phyloP scores from a whole-genome alignment of 2,888 invertebrate species.

The Erpobdella octoculata region DNA sequence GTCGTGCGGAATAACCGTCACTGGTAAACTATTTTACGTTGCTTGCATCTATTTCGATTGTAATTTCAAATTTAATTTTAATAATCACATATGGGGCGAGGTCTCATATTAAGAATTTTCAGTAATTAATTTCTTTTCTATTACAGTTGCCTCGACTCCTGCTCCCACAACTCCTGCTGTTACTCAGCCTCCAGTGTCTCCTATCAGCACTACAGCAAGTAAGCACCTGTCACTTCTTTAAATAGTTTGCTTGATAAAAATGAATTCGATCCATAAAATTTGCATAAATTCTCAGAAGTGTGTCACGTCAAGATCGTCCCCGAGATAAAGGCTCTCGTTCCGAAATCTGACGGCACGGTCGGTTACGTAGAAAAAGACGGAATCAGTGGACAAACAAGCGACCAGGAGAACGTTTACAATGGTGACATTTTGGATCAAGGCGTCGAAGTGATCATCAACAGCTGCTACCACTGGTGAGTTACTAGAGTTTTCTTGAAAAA shows the following conservation, averaged over 20 bases:
- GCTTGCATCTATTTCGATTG: too few relatives aligned
- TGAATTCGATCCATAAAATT: neutral
- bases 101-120: neutral
- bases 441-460: constrained; percentile 13
- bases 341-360: neutral
- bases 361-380: constrained; percentile 27
- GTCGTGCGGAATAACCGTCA: neutral
- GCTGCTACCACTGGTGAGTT: constrained; percentile 16
- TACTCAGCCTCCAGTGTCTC: neutral
- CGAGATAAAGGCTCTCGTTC: neutral
- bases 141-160: neutral
- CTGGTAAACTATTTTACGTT: neutral
- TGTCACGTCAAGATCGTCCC: neutral
- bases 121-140: neutral
- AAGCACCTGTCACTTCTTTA: neutral
- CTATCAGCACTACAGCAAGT: neutral
- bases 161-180: neutral
- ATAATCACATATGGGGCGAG: neutral
- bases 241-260: neutral
- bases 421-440: constrained; percentile 8
- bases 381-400: constrained; percentile 2
- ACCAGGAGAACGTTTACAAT: constrained; percentile 7
- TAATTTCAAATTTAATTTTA: too few relatives aligned
- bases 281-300: neutral
- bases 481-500: neutral